Base-by-base conservation (phyloP, 92 coral and sea anemone species). In the Zoanthus gigantus region DNA sequence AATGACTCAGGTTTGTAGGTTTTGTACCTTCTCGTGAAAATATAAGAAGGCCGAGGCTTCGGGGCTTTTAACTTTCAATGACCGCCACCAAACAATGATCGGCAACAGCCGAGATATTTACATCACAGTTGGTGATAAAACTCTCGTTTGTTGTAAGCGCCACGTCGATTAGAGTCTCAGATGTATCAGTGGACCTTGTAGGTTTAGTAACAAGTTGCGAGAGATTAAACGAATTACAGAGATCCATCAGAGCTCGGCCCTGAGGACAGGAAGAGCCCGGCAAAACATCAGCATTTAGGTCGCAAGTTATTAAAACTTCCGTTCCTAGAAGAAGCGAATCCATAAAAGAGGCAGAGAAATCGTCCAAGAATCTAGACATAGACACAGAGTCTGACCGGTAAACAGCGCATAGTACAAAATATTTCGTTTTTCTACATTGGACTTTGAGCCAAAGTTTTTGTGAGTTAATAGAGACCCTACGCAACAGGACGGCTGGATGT, bases 381-480 rank as follows among this genome's bases (percentile, higher is more conserved):
- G 89, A 61, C 71, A 71, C 72, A 14, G 45, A 44, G 48, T 73
- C 81, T 18, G 94, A 89, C 56, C 86, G 83, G 66, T 88, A 83
- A 29, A 48, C 94, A 65, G 90, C 80, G 71, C 92, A 92, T 10
- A 89, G 83, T 67, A 89, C 45, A 71, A 88, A 91, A 15, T 91
- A 83, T 78, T 91, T 88, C 37, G 68, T 34, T 30, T 83, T 88
- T 54, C 78, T 63, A 78, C 88, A 74, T 54, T 92, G 92, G 34
- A 92, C 90, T 37, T 79, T 89, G 50, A 92, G 86, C 94, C 94
- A 85, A 9, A 91, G 86, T 77, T 88, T 87, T 78, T 92, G 94
- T 60, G 86, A 92, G 53, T 78, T 88, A 23, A 50, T n/a, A 23
- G 23, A 23, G 23, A 23, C 23, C 23, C 23, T 23, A 23, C 42